A percentile compares a stretch with the other conserved stretches of the same genome.
Conservation (phyloP, 2,113 vertebrate species). For the Lepidothrix coronata region DNA sequence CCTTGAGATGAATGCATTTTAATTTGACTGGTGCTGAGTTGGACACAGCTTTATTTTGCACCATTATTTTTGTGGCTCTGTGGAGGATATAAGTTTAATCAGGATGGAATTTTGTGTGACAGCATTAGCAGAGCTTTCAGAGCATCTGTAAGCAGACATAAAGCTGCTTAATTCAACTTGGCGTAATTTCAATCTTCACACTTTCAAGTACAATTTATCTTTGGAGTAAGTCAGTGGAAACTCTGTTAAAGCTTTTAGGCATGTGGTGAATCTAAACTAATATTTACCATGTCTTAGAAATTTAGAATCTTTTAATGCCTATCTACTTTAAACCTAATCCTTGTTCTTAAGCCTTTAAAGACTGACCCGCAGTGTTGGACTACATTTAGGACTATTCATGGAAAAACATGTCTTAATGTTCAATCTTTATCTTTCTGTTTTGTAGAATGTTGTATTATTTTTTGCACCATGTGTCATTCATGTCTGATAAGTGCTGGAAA, state of each 20-base stretch:
- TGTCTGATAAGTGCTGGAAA: not conserved
- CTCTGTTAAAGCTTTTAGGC: not conserved
- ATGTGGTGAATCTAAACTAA: not conserved
- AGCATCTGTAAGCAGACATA: conserved; percentile 2
- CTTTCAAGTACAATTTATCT: not conserved
- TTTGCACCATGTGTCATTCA: not conserved
- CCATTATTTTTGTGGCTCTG: not conserved
- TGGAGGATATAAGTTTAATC: not conserved
- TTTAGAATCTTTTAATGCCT: not conserved
- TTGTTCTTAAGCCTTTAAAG: not conserved
- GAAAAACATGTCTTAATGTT: not conserved
- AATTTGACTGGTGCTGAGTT: not conserved
- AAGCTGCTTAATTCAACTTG: conserved; percentile 35
- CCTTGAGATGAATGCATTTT: not conserved
- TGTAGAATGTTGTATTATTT: not conserved
- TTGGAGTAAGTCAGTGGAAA: not conserved
- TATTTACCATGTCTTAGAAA: not conserved
- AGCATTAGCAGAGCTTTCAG: conserved; percentile 39
- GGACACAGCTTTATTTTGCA: not conserved
- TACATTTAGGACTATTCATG: not conserved
- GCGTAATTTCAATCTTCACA: not conserved
- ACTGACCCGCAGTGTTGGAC: not conserved
- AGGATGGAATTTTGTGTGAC: not conserved
- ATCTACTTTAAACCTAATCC: not conserved
- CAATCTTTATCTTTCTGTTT: not conserved